Conservation (phyloP, 1,140 invertebrate genomes). For the Tribolium madens region DNA sequence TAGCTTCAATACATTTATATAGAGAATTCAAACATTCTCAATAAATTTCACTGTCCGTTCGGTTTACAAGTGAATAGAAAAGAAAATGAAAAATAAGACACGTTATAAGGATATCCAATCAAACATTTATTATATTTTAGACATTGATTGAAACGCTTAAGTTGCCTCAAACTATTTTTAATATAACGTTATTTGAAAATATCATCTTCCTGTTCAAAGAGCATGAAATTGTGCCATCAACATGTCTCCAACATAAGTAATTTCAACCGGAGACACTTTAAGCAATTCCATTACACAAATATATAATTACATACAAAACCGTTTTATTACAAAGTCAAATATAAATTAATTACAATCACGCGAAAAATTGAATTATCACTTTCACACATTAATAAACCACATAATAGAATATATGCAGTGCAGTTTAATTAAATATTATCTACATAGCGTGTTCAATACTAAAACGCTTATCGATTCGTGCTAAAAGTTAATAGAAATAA, state of each 20-base stretch:
- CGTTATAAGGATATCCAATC: not conserved
- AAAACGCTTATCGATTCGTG: too few relatives aligned
- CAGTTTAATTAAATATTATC: not conserved
- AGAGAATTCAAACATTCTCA: not conserved
- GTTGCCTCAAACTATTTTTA: constrained; percentile 27
- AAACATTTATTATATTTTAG: constrained; percentile 18
- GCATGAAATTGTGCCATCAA: constrained; percentile 43
- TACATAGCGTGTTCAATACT: not conserved
- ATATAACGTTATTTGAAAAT: constrained; percentile 41
- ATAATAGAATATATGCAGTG: not conserved
- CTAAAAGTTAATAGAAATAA: not conserved
- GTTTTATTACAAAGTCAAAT: not conserved
- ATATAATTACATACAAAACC: not conserved
- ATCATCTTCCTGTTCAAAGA: constrained; percentile 41
- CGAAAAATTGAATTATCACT: not conserved
- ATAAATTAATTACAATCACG: not conserved
- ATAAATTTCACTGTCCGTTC: not conserved
- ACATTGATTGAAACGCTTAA: constrained; percentile 8
- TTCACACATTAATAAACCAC: not conserved
- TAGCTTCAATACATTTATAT: not conserved
- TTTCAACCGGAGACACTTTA: not conserved
- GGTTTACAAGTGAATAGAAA: not conserved
- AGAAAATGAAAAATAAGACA: not conserved
- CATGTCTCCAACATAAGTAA: constrained; percentile 33
- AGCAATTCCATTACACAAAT: constrained; percentile 9